A percentile compares a stretch with the other conserved stretches of the same genome.
phyloP scores from a whole-genome alignment of 2,888 invertebrate genomes.

The Tanypteryx hageni region DNA sequence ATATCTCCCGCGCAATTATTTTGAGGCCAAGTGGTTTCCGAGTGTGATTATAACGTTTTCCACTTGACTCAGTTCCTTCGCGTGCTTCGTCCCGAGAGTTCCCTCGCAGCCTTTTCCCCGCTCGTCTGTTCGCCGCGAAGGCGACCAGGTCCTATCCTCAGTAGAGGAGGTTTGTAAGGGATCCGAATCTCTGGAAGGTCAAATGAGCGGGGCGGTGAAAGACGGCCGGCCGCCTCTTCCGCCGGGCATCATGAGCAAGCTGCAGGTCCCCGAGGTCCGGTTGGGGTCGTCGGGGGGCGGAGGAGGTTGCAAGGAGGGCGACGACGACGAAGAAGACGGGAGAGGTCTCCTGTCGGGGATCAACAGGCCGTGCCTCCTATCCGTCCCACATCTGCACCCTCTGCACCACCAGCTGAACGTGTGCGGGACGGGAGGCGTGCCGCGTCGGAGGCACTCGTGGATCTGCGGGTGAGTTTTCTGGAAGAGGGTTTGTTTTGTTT shows the following conservation, averaged over 20 bases:
- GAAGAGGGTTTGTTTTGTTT: no score
- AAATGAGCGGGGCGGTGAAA: conserved; percentile 14
- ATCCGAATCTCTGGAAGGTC: not conserved
- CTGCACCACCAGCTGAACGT: conserved; percentile 49
- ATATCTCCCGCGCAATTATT: no score
- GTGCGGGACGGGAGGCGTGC: conserved; percentile 73
- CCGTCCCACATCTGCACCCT: conserved; percentile 55
- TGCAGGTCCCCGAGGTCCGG: conserved; percentile 84
- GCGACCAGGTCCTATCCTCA: not conserved
- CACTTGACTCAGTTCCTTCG: not conserved
- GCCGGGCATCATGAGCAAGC: conserved; percentile 74
- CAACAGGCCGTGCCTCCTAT: conserved; percentile 54
- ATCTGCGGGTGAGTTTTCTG: conserved; percentile 83
- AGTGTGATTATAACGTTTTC: not conserved
- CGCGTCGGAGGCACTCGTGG: conserved; percentile 85
- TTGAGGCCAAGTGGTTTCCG: not conserved
- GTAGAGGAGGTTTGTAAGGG: not conserved
- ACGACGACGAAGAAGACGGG: conserved; percentile 49
- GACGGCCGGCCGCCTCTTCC: conserved; percentile 58
- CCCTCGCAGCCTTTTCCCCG: not conserved
- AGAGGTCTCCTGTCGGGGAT: not conserved
- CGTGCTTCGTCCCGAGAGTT: not conserved
- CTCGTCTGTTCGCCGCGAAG: not conserved
- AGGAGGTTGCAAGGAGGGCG: conserved; percentile 74
- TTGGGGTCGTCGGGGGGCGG: conserved; percentile 75